Base-by-base conservation (phyloP, 1,140 invertebrate species). In the Stegodyphus dumicola region DNA sequence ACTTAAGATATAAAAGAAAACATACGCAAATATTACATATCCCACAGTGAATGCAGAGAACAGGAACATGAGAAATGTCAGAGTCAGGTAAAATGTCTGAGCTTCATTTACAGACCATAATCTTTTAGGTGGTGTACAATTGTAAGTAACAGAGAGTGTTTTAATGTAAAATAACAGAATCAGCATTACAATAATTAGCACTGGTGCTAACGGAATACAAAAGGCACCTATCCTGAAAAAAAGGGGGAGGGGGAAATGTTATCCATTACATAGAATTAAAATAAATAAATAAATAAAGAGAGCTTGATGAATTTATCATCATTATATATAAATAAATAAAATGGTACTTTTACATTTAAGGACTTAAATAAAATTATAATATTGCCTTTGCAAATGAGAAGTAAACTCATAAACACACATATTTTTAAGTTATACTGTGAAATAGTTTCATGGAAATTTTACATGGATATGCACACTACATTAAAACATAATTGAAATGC, bases 21-120 rank as follows among this genome's bases (percentile, higher is more conserved):
- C 75, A 51, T 86, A 86, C 84, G 49, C 67, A 78, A 86, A 86
- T n/a, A 86, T 78, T 17, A 60, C 56, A 60, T 85, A 86, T 73
- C 75, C 84, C 71, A 86, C 69, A 64, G 75, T 54, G 15, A 78
- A 0, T 53, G 54, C 75, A 65, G 75, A 15, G 53, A 86, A 73
- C 7, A 86, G 53, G 9, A 73, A 73, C 75, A 77, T 86, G 13
- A 86, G 6, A 66, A 86, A 78, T 49, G 69, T 78, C 13, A 86
- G 48, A 13, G 53, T 48, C 33, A 86, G 54, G 33, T 53, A 86
- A 33, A 86, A 77, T 15, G 84, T 86, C 6, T 86, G 75, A 10
- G 74, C 65, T 65, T 86, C 75, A 78, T 71, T 78, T 13, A 78
- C 56, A 53, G 84, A 86, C 76, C 75, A 86, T 7, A 56, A 78